Evolutionary conservation across 2,797 vertebrate species (phyloP).

Genomic region (Manis crassicaudata): DNA sequence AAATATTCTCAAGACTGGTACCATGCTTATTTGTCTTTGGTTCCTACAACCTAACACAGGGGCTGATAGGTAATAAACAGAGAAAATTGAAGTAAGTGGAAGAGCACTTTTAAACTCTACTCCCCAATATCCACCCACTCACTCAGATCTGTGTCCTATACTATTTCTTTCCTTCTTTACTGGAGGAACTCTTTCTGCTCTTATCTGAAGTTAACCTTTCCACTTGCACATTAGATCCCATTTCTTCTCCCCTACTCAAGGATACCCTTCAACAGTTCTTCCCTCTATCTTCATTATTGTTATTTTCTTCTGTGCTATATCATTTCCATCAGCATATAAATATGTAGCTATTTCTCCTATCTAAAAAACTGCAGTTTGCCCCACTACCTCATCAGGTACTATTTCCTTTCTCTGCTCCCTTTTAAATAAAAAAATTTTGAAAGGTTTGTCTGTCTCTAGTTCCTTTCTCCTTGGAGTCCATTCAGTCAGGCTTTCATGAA

Average conservation of each 20-base stretch:
- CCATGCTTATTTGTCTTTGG: conserved; percentile 5
- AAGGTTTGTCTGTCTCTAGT: not conserved
- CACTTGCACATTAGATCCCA: not conserved
- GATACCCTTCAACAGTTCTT: not conserved
- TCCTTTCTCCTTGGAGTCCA: not conserved
- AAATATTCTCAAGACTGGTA: not conserved
- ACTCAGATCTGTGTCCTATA: not conserved
- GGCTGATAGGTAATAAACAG: not conserved
- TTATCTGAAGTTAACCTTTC: not conserved
- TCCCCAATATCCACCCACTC: not conserved
- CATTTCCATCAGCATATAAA: not conserved
- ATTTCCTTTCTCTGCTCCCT: not conserved
- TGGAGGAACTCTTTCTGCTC: not conserved
- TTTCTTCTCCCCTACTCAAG: not conserved
- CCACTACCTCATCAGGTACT: not conserved
- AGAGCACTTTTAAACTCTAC: not conserved
- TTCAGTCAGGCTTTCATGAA: not conserved
- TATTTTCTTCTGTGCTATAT: conserved; percentile 10
- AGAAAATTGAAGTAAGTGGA: conserved; percentile 15
- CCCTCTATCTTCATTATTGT: not conserved
- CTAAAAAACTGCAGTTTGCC: not conserved
- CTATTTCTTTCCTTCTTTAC: not conserved
- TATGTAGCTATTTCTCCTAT: not conserved
- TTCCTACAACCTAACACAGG: not conserved
- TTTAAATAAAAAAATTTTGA: not conserved